Percentiles rank a stretch among this genome's conserved stretches.
These are phyloP conservation scores for Hippocampus zosterae DNA, from an alignment of 2,113 vertebrate genomes.

Conservation along the genomic window DNA sequence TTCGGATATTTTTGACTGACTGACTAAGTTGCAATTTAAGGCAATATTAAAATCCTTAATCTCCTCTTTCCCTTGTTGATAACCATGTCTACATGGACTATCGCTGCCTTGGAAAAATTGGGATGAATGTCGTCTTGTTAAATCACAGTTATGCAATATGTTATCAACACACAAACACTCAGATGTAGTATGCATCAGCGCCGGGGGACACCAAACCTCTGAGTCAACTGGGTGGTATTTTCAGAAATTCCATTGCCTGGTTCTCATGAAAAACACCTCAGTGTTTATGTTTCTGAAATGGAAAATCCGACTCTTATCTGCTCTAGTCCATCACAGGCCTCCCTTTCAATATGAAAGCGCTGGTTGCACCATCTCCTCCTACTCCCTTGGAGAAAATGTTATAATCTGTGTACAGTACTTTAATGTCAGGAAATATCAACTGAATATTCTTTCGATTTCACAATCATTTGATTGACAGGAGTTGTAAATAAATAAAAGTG, in stretches of 20 bases:
- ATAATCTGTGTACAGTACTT: not conserved
- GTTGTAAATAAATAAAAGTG: no score
- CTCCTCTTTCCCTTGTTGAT: not conserved
- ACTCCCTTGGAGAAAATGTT: not conserved
- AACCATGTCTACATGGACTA: not conserved
- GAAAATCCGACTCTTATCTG: slow-evolving; percentile 46
- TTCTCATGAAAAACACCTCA: slow-evolving; percentile 34
- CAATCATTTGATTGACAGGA: no score
- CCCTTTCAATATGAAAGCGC: slow-evolving; percentile 6
- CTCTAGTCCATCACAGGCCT: slow-evolving; percentile 13
- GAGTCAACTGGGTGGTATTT: slow-evolving; percentile 29
- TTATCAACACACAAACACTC: slow-evolving; percentile 22
- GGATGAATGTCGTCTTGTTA: slow-evolving; percentile 6
- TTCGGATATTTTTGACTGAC: not conserved
- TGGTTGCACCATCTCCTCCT: not conserved
- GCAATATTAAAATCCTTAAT: slow-evolving; percentile 2
- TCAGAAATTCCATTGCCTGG: slow-evolving; percentile 42
- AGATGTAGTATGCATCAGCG: slow-evolving; percentile 14
- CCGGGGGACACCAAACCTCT: slow-evolving; percentile 27
- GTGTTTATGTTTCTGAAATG: slow-evolving; percentile 53
- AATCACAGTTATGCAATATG: slow-evolving; percentile 18
- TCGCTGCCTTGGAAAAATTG: slow-evolving; percentile 3
- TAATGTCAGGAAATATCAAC: not conserved
- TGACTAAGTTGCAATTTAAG: not conserved
- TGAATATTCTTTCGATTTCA: no score